Percentiles rank a stretch among this genome's conserved stretches.
phyloP scores from a whole-genome alignment of 2,113 vertebrate species.

The Stictonetta naevosa region DNA sequence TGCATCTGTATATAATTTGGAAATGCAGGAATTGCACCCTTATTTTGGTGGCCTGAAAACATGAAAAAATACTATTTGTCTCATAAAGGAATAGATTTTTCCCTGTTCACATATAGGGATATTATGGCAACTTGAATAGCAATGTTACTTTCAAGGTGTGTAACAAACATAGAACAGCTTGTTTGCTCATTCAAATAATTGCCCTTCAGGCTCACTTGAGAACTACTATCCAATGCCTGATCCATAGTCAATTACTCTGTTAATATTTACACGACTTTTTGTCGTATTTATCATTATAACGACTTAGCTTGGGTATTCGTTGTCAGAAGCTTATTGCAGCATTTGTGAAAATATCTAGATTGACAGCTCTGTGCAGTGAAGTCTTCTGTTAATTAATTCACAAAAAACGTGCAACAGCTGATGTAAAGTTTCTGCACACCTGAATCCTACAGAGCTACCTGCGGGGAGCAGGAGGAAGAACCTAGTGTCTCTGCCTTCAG shows the following conservation, averaged over 20 bases:
- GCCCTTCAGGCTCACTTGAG: background rate
- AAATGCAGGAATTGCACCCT: background rate
- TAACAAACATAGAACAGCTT: background rate
- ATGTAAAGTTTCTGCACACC: rapidly evolving
- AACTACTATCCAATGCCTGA: background rate
- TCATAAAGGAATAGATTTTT: background rate
- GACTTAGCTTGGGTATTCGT: background rate
- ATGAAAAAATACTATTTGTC: background rate
- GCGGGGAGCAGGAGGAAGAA: background rate
- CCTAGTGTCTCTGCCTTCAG: background rate
- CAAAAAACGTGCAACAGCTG: background rate
- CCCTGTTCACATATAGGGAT: background rate
- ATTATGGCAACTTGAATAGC: background rate
- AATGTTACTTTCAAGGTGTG: constrained; percentile 1
- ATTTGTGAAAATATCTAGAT: rapidly evolving
- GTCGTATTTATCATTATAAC: background rate
- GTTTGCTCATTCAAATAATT: background rate
- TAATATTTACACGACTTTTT: background rate
- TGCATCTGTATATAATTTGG: background rate
- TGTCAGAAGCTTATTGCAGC: background rate
- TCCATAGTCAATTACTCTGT: background rate
- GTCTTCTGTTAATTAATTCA: background rate
- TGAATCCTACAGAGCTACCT: background rate
- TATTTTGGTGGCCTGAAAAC: background rate
- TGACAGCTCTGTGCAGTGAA: background rate